A percentile compares a stretch with the other conserved stretches of the same genome.
These are phyloP conservation scores for Aphelinus certus DNA, from an alignment of 1,140 invertebrate genomes.

Conservation along the genomic window DNA sequence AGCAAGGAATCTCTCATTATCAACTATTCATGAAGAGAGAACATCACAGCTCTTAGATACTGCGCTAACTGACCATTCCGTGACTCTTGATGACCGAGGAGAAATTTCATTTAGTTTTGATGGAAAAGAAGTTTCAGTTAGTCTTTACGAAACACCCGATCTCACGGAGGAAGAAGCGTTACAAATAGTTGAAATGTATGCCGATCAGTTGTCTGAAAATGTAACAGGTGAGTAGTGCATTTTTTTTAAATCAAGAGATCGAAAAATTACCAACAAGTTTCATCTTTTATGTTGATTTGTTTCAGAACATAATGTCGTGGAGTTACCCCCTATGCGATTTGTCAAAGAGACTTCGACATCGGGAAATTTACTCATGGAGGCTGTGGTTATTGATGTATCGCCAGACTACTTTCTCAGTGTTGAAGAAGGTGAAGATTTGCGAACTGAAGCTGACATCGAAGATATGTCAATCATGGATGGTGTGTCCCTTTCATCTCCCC, in stretches of 20 bases:
- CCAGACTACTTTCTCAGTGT: constrained; percentile 80
- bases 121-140: constrained; percentile 90
- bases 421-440: constrained; percentile 83
- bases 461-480: constrained; percentile 82
- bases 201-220: constrained; percentile 89
- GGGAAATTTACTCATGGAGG: constrained; percentile 88
- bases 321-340: constrained; percentile 87
- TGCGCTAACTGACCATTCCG: constrained; percentile 75
- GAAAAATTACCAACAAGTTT: constrained; percentile 9
- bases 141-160: constrained; percentile 90
- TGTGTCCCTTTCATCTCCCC: constrained; percentile 55
- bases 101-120: constrained; percentile 91
- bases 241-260: constrained; percentile 9
- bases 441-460: constrained; percentile 86
- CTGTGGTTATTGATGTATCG: constrained; percentile 89
- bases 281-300: constrained; percentile 2
- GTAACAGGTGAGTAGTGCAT: constrained; percentile 71
- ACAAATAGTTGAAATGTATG: constrained; percentile 93
- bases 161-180: constrained; percentile 90
- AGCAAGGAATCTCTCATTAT: constrained; percentile 81
- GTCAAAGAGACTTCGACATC: constrained; percentile 88
- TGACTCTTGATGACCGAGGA: constrained; percentile 80
- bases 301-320: constrained; percentile 82
- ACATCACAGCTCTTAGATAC: constrained; percentile 89
- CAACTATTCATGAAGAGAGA: constrained; percentile 89